Evolutionary conservation across 2,113 vertebrate species (phyloP).

Genomic region (Mesitornis unicolor): DNA sequence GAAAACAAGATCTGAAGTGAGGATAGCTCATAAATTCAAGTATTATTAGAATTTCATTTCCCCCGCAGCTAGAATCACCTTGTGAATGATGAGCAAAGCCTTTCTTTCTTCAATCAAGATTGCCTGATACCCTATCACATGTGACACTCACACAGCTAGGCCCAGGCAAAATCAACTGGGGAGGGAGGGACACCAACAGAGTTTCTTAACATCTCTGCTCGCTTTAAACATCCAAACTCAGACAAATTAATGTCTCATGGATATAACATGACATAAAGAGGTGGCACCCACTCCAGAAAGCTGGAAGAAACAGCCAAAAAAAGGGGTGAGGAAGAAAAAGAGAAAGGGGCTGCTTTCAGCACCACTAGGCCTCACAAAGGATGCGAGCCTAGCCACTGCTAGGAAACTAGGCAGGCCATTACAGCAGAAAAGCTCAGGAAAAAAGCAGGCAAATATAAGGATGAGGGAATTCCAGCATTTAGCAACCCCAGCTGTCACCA

Average conservation of each 20-base stretch:
- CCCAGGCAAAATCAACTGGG: background rate
- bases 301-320: background rate
- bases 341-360: background rate
- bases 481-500: background rate
- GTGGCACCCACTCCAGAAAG: background rate
- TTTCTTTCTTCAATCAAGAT: slow-evolving; percentile 32
- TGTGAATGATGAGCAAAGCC: background rate
- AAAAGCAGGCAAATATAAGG: background rate
- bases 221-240: background rate
- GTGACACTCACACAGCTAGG: background rate
- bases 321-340: background rate
- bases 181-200: background rate
- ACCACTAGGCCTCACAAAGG: background rate
- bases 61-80: background rate
- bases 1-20: background rate
- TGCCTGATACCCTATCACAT: background rate
- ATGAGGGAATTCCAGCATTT: background rate
- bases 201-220: background rate
- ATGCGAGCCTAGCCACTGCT: background rate
- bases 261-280: background rate
- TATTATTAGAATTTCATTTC: background rate
- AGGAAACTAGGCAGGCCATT: background rate
- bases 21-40: background rate
- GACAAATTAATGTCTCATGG: background rate
- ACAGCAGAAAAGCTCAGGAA: background rate